A percentile compares a stretch with the other conserved stretches of the same genome.
phyloP scores from a whole-genome alignment of 2,113 vertebrate genomes.

The Octodon degus region DNA sequence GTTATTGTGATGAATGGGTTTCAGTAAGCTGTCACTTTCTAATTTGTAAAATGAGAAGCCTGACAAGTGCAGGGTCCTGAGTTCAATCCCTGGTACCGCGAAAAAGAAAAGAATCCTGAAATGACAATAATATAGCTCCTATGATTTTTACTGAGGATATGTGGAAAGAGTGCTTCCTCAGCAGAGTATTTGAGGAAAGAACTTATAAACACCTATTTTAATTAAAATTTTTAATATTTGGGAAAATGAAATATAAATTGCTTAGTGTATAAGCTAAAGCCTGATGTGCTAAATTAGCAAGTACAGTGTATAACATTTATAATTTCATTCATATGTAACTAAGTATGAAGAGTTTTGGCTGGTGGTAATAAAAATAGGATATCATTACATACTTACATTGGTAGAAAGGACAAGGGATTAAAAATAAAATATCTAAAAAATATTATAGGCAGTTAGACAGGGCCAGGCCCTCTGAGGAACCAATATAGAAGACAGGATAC shows the following conservation, averaged over 20 bases:
- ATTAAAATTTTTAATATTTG: conserved; percentile 45
- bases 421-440: neutral
- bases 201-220: neutral
- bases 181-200: neutral
- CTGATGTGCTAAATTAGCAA: neutral
- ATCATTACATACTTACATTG: neutral
- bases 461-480: too few relatives aligned
- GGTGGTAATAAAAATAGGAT: neutral
- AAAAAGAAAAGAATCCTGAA: neutral
- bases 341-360: neutral
- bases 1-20: neutral
- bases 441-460: too few relatives aligned
- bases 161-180: neutral
- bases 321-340: conserved; percentile 32
- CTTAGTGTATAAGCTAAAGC: neutral
- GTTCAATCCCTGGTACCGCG: too few relatives aligned
- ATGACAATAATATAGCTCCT: neutral
- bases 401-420: neutral
- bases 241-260: neutral
- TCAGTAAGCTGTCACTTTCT: neutral
- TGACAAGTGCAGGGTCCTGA: too few relatives aligned
- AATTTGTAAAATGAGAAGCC: neutral
- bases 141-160: neutral
- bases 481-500: too few relatives aligned
- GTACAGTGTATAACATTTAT: neutral